phyloP scores from a whole-genome alignment of 2,888 invertebrate species.

The Allacma fusca region DNA sequence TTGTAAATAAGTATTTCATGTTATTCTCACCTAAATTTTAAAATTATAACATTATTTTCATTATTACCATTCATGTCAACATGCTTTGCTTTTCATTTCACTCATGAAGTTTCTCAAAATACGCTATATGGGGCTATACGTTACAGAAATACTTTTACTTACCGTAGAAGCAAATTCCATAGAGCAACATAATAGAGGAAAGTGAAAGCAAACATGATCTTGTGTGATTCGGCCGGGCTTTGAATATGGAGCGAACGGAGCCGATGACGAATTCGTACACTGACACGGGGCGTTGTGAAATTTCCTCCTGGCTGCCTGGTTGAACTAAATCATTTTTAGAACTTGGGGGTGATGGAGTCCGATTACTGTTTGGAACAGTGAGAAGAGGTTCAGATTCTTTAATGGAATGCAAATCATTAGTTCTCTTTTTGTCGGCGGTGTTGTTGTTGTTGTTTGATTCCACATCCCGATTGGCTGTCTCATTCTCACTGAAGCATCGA shows the following conservation, averaged over 20 bases:
- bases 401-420: background rate
- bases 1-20: conserved; percentile 60
- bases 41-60: too few species aligned
- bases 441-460: conserved; percentile 10
- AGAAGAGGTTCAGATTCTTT: background rate
- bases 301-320: background rate
- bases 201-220: conserved; percentile 58
- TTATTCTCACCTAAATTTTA: conserved; percentile 57
- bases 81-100: too few species aligned
- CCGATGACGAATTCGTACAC: conserved; percentile 58
- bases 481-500: conserved; percentile 58
- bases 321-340: background rate
- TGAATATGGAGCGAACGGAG: conserved; percentile 55
- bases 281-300: conserved; percentile 27
- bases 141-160: conserved; percentile 19
- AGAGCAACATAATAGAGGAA: conserved; percentile 56
- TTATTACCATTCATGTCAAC: background rate
- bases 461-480: background rate
- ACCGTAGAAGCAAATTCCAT: conserved; percentile 58
- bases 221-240: conserved; percentile 58
- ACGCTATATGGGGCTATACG: too few species aligned
- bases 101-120: too few species aligned
- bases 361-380: background rate
- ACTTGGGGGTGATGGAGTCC: background rate
- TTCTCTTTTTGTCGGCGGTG: background rate